Conservation (phyloP, 2,797 vertebrate species). For the Denticeps clupeoides region DNA sequence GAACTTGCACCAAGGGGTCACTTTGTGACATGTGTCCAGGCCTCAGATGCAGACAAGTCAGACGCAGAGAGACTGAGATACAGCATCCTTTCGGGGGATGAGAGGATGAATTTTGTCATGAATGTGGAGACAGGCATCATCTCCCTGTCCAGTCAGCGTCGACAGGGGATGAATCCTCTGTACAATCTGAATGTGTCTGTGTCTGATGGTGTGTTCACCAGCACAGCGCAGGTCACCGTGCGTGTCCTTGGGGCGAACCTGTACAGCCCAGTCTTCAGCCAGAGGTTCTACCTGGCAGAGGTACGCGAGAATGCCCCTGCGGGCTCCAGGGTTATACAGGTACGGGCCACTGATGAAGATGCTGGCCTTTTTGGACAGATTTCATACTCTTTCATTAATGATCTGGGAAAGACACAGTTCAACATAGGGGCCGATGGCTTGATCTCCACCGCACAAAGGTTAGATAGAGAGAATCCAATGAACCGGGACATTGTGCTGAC, state of each 20-base stretch:
- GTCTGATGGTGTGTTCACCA: constrained; percentile 94
- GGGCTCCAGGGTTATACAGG: constrained; percentile 72
- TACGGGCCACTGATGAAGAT: constrained; percentile 78
- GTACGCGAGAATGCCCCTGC: constrained; percentile 75
- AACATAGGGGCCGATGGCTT: constrained; percentile 72
- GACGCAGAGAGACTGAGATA: constrained; percentile 72
- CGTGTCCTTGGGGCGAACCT: constrained; percentile 77
- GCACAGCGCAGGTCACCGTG: constrained; percentile 75
- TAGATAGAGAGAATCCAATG: constrained; percentile 80
- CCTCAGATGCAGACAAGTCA: constrained; percentile 78
- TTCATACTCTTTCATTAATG: constrained; percentile 84
- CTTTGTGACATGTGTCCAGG: constrained; percentile 85
- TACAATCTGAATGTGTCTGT: constrained; percentile 85
- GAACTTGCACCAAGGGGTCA: constrained; percentile 79
- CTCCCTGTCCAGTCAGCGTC: constrained; percentile 73
- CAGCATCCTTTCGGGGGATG: constrained; percentile 83
- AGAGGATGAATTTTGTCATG: constrained; percentile 82
- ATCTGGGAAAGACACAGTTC: constrained; percentile 83
- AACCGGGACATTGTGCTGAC: constrained; percentile 85
- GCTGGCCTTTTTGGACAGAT: constrained; percentile 71
- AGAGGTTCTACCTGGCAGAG: constrained; percentile 86
- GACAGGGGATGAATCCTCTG: constrained; percentile 60
- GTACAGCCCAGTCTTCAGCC: constrained; percentile 83
- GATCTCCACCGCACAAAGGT: constrained; percentile 72
- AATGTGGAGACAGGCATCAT: constrained; percentile 75